Base-by-base conservation (phyloP, 2,797 vertebrate genomes). In the Odontamblyopus rebecca region DNA sequence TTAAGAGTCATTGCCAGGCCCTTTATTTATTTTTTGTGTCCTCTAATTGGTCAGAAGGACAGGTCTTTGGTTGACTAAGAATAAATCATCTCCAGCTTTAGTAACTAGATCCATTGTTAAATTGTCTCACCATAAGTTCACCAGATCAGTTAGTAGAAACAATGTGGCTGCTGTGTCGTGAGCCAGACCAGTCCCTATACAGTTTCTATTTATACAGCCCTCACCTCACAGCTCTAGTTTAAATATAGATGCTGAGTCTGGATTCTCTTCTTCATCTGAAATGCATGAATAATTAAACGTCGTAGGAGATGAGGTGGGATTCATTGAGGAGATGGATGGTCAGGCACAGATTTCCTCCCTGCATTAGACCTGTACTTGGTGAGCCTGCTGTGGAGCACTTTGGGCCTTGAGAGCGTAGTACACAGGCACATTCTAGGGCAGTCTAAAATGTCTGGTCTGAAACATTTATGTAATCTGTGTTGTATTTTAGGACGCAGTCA, bases 181-280 rank as follows among this genome's bases (percentile, higher is more conserved):
- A 78, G 72, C 83, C 81, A 88, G 82, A 81, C 83, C 77, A 85
- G 82, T 74, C 80, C 85, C 83, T 86, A 86, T 79, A 85, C 82
- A 80, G 82, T 77, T 89, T 82, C 91, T 94, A 94, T 93, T 93
- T 93, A 92, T 94, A 93, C 67, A 75, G 73, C 69, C 80, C 83
- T 82, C 81, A 77, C 69, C 79, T 91, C 85, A 82, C 84, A 86
- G 90, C 81, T 79, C 79, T 77, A 81, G 87, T 93, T 92, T 94
- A 94, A 93, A 94, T 92, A 93, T 95, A 94, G 94, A 92, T 86
- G 85, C 87, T 85, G 89, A 89, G 88, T 93, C 93, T 93, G 91
- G 89, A 92, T 89, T 93, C 89, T 94, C 90, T 91, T 91, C 91
- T 86, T 92, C 90, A 89, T 92, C 89, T 89, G 82, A 91, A 88